These are phyloP conservation scores for Strigamia crassipes DNA, from an alignment of 2,888 invertebrate genomes.

Conservation along the genomic window DNA sequence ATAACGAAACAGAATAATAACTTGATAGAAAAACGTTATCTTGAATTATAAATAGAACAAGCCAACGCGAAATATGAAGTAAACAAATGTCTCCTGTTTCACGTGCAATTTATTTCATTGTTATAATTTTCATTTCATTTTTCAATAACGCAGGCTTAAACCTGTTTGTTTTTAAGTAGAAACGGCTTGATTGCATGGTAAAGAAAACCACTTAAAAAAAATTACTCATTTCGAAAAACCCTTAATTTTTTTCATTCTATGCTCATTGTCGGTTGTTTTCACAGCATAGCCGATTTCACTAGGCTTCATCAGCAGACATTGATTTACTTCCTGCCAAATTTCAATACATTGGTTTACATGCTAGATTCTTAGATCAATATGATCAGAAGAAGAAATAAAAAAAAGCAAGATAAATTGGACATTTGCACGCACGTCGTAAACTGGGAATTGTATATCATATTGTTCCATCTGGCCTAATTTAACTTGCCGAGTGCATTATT, in stretches of 20 bases:
- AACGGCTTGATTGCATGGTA: no score
- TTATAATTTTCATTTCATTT: no score
- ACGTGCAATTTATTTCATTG: no score
- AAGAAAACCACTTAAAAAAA: no score
- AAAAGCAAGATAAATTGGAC: background rate
- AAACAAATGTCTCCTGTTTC: background rate
- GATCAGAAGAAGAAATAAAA: slow-evolving; percentile 6
- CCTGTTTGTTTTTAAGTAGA: no score
- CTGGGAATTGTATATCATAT: background rate
- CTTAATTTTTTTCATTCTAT: no score
- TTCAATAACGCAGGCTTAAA: no score
- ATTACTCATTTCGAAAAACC: no score
- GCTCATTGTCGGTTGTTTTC: no score
- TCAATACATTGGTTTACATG: slow-evolving; percentile 4
- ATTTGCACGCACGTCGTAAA: slow-evolving; percentile 11
- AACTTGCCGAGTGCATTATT: slow-evolving; percentile 1
- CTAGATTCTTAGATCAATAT: slow-evolving; percentile 9
- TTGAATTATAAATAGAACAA: background rate
- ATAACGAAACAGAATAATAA: background rate
- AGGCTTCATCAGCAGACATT: background rate
- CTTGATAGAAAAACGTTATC: background rate
- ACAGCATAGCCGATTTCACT: no score
- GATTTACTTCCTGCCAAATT: background rate
- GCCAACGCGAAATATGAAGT: background rate
- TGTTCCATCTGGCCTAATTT: background rate